phyloP scores from a whole-genome alignment of 2,888 invertebrate species.

The Flabesymbios commensalis region DNA sequence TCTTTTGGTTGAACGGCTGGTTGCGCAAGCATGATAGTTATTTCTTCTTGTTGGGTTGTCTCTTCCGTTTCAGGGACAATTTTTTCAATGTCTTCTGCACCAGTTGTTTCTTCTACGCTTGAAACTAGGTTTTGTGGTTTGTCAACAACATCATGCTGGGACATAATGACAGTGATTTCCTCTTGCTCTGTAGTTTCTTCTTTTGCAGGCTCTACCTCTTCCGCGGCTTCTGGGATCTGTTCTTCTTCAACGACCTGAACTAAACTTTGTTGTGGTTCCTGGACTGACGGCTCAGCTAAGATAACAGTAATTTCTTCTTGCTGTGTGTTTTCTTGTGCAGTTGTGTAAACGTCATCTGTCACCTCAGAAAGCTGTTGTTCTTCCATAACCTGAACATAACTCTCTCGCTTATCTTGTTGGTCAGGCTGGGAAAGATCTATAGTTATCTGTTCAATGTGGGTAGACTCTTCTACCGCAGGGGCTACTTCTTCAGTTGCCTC shows the following conservation, averaged over 20 bases:
- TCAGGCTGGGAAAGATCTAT: constrained; percentile 7
- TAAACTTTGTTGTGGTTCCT: constrained; percentile 1
- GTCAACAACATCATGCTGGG: constrained; percentile 1
- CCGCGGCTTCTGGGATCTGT: constrained; percentile 5
- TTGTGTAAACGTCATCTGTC: constrained; percentile 20
- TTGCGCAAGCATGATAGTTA: constrained; percentile 15
- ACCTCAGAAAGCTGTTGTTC: constrained; percentile 7
- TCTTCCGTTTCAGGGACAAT: background rate
- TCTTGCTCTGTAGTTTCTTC: constrained; percentile 21
- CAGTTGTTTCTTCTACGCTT: constrained; percentile 3
- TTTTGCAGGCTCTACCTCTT: background rate
- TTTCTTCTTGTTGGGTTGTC: constrained; percentile 23
- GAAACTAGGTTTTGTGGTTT: constrained; percentile 8
- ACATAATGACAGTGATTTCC: constrained; percentile 20
- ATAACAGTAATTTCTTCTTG: constrained; percentile 21
- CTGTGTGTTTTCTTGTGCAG: constrained; percentile 40
- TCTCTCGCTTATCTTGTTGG: background rate
- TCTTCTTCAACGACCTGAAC: constrained; percentile 11
- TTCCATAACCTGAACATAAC: constrained; percentile 10
- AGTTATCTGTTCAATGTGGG: constrained; percentile 6
- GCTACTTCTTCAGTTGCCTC: too few species aligned
- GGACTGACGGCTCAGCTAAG: constrained; percentile 9
- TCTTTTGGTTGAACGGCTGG: constrained; percentile 6
- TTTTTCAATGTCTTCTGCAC: constrained; percentile 9
- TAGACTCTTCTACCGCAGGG: background rate